Evolutionary conservation across 2,113 vertebrate species (phyloP).

Genomic region (Caloenas nicobarica): DNA sequence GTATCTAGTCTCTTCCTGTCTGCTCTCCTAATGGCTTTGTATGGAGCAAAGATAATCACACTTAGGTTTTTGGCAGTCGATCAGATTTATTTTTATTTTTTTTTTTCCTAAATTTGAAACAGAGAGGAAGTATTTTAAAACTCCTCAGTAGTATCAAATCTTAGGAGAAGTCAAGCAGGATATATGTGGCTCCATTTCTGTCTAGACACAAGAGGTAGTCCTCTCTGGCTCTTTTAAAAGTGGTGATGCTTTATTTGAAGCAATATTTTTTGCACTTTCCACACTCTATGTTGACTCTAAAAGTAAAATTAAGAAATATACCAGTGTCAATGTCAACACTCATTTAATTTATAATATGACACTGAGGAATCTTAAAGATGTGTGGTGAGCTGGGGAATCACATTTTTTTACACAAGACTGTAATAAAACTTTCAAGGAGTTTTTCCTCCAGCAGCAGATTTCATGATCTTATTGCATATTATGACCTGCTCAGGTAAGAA

Average conservation of each 20-base stretch:
- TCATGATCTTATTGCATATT: not conserved
- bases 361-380: not conserved
- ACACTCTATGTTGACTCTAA: not conserved
- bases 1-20: not conserved
- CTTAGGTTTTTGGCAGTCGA: not conserved
- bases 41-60: not conserved
- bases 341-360: not conserved
- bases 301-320: not conserved
- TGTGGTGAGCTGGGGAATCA: not conserved
- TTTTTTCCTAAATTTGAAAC: not conserved
- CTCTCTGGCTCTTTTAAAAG: not conserved
- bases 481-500: not conserved
- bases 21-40: accelerated
- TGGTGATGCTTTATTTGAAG: not conserved
- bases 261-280: not conserved
- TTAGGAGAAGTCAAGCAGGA: not conserved
- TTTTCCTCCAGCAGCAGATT: not conserved
- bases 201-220: not conserved
- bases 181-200: not conserved
- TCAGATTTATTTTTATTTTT: not conserved
- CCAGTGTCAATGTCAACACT: not conserved
- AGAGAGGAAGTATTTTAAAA: not conserved
- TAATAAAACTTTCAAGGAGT: accelerated
- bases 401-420: not conserved
- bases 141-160: not conserved